Conservation (phyloP, 2,797 vertebrate species). For the Enteromius fasciolatus region DNA sequence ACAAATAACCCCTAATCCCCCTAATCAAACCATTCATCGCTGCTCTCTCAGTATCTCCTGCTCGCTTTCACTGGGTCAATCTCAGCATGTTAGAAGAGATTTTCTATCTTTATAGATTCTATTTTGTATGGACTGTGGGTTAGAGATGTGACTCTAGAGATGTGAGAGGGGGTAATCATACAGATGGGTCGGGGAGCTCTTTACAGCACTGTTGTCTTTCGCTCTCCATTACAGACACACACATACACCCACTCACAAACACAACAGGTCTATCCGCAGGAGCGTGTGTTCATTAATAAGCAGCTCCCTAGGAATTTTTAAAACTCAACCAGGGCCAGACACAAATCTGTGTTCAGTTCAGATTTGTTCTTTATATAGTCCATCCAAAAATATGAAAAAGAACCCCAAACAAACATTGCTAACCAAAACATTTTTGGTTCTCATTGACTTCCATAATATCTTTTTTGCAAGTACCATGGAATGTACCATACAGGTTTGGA, state of each 20-base stretch:
- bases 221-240: slow-evolving; percentile 37
- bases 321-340: slow-evolving; percentile 16
- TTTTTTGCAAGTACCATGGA: neutral
- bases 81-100: slow-evolving; percentile 22
- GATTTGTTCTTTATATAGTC: neutral
- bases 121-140: slow-evolving; percentile 27
- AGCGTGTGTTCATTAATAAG: slow-evolving; percentile 46
- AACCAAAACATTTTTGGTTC: neutral
- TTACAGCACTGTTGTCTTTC: slow-evolving; percentile 21
- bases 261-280: slow-evolving; percentile 22
- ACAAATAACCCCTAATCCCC: slow-evolving; percentile 40
- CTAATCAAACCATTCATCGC: slow-evolving; percentile 37
- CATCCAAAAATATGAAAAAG: neutral
- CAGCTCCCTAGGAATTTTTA: slow-evolving; percentile 36
- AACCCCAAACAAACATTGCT: neutral
- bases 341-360: neutral
- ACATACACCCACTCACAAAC: slow-evolving; percentile 37
- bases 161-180: slow-evolving; percentile 58
- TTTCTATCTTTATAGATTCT: slow-evolving; percentile 35
- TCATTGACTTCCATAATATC: neutral
- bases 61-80: slow-evolving; percentile 37
- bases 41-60: slow-evolving; percentile 9
- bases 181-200: slow-evolving; percentile 32
- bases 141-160: slow-evolving; percentile 58
- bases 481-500: neutral